These are phyloP conservation scores for Cossypha dichroa DNA, from an alignment of 2,797 vertebrate genomes.

Conservation along the genomic window DNA sequence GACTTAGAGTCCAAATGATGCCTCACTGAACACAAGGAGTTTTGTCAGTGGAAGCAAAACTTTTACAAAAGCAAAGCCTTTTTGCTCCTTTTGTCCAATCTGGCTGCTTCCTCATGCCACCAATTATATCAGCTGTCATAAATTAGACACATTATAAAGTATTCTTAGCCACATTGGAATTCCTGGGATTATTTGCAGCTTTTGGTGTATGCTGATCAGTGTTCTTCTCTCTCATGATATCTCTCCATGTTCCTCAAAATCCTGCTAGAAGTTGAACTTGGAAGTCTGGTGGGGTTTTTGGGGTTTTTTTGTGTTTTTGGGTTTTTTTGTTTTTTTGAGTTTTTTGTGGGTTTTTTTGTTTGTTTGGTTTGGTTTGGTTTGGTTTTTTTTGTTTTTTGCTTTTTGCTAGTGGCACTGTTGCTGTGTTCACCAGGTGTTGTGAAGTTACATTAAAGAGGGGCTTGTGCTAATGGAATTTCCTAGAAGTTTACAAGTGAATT, in stretches of 20 bases:
- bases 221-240: not conserved
- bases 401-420: not conserved
- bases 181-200: not conserved
- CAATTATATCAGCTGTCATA: not conserved
- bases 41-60: not conserved
- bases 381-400: too few species aligned
- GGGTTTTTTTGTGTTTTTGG: too few species aligned
- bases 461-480: slow-evolving; percentile 51
- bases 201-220: not conserved
- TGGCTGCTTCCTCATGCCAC: not conserved
- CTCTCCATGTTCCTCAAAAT: not conserved
- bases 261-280: not conserved
- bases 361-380: too few species aligned
- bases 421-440: slow-evolving; percentile 56
- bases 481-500: slow-evolving; percentile 31
- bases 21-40: not conserved
- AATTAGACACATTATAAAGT: not conserved
- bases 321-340: too few species aligned
- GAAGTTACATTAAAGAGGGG: slow-evolving; percentile 24
- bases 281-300: not conserved
- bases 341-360: too few species aligned
- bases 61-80: not conserved
- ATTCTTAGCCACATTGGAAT: not conserved
- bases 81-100: not conserved
- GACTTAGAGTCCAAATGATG: not conserved